Conservation (phyloP, 2,113 vertebrate genomes). For the Rousettus leschenaultii region DNA sequence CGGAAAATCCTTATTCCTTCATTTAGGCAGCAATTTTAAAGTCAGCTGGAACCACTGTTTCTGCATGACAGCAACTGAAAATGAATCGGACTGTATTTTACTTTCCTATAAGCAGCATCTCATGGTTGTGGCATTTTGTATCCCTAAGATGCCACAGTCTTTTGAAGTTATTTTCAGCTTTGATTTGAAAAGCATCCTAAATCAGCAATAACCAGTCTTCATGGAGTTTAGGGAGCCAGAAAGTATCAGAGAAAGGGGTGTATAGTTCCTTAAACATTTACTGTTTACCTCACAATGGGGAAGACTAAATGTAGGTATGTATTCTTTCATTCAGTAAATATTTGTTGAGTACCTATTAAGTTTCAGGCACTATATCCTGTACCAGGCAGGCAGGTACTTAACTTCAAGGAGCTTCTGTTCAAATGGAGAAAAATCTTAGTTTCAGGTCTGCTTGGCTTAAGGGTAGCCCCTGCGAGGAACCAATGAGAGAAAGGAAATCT, state of each 20-base stretch:
- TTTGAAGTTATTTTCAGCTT: constrained; percentile 41
- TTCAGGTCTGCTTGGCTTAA: not conserved
- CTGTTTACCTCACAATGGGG: not conserved
- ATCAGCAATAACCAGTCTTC: not conserved
- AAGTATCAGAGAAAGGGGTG: not conserved
- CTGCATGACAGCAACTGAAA: not conserved
- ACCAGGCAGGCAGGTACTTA: not conserved
- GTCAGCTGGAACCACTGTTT: not conserved
- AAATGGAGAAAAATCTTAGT: not conserved
- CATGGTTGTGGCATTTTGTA: not conserved
- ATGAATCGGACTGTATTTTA: not conserved
- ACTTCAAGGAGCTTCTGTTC: not conserved
- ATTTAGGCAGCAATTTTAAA: constrained; percentile 38
- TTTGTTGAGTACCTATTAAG: not conserved
- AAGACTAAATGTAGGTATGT: not conserved
- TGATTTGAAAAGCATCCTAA: not conserved
- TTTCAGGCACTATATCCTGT: not conserved
- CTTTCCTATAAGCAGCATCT: not conserved
- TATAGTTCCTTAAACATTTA: not conserved
- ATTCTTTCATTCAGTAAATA: not conserved
- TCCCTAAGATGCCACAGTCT: not conserved
- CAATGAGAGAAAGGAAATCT: not conserved
- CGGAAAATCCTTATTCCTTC: constrained; percentile 30
- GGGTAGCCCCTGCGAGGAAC: not conserved
- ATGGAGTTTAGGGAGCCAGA: not conserved